phyloP scores from a whole-genome alignment of 2,113 vertebrate genomes.

The Physeter macrocephalus region DNA sequence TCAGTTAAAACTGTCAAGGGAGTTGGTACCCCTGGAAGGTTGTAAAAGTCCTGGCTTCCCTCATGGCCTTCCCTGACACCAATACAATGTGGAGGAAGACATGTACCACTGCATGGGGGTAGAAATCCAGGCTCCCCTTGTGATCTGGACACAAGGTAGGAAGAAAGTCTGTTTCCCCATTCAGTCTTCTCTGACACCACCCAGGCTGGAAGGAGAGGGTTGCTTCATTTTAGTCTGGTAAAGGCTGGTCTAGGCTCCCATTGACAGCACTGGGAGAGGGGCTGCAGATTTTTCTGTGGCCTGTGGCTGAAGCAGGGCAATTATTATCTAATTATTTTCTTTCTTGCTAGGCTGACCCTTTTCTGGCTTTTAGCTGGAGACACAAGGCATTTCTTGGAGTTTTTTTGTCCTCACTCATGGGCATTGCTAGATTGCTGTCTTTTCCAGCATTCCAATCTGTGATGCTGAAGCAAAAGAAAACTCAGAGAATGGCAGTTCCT shows the following conservation, averaged over 20 bases:
- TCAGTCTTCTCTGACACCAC: background rate
- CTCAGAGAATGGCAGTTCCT: background rate
- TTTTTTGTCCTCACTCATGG: background rate
- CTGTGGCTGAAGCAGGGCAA: background rate
- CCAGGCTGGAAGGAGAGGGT: accelerated
- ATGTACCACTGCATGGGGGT: background rate
- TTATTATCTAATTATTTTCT: background rate
- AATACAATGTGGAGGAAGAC: background rate
- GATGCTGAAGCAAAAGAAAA: background rate
- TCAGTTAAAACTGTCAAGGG: background rate
- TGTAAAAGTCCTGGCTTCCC: background rate
- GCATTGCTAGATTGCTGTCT: background rate
- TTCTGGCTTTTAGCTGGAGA: background rate
- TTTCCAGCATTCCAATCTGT: background rate
- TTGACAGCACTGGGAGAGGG: no score
- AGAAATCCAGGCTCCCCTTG: background rate
- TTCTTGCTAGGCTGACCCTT: background rate
- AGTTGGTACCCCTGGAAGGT: background rate
- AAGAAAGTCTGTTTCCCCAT: background rate
- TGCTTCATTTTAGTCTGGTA: background rate
- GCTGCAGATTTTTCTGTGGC: background rate
- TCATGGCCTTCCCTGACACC: background rate
- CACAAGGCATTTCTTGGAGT: background rate
- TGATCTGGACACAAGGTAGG: background rate
- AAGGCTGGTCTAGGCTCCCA: background rate